Percentiles rank a stretch among this genome's conserved stretches.
These are phyloP conservation scores for Somateria mollissima DNA, from an alignment of 2,797 vertebrate genomes.

Conservation along the genomic window DNA sequence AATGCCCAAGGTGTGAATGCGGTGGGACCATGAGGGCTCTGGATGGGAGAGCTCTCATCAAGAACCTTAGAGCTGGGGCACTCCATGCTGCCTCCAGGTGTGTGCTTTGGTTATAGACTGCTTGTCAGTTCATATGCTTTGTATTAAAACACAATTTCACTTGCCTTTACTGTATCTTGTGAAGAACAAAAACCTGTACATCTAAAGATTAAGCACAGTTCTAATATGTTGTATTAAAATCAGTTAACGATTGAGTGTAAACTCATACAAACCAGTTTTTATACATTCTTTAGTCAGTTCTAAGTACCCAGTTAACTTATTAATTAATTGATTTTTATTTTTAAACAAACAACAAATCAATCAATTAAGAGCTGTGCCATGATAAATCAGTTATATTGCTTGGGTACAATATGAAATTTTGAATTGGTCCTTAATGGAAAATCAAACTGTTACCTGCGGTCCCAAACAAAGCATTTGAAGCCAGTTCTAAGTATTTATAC, in stretches of 20 bases:
- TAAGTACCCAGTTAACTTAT: neutral
- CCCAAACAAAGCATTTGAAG: neutral
- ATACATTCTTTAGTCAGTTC: neutral
- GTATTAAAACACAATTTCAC: neutral
- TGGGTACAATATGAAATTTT: neutral
- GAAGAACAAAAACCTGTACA: neutral
- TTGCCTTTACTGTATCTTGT: neutral
- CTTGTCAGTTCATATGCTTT: fast-evolving
- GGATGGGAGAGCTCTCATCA: neutral
- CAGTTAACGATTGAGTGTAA: neutral
- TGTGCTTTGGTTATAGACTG: neutral
- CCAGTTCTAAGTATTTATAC: neutral
- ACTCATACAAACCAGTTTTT: neutral
- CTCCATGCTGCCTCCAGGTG: fast-evolving
- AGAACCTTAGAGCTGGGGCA: neutral
- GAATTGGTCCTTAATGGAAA: neutral
- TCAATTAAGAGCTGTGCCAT: neutral
- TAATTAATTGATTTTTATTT: neutral
- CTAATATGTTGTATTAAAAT: neutral
- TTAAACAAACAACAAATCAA: no score
- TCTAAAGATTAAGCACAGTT: neutral
- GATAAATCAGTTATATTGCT: neutral
- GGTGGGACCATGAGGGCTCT: neutral
- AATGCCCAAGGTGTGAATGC: neutral
- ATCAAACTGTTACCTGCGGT: neutral